Percentiles rank a stretch among this genome's conserved stretches.
These are phyloP conservation scores for Volucella inflata DNA, from an alignment of 2,888 invertebrate genomes.

Conservation along the genomic window DNA sequence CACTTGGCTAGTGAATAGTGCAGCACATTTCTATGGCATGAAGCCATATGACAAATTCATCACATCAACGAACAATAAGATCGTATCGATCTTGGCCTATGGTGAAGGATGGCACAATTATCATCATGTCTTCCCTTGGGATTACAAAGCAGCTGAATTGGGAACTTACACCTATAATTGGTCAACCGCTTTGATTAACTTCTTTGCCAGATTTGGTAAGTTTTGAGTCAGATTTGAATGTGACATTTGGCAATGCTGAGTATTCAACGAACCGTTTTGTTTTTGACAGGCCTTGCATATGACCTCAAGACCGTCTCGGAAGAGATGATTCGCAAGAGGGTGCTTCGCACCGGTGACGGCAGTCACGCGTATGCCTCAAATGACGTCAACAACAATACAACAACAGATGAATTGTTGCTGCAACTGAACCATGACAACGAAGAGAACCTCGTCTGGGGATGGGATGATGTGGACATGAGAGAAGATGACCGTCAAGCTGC, in stretches of 20 bases:
- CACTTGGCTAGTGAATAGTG: constrained; percentile 97
- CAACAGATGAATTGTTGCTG: constrained; percentile 79
- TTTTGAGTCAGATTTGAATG: constrained; percentile 2
- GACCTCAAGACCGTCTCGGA: constrained; percentile 91
- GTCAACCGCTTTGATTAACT: constrained; percentile 87
- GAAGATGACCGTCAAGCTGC: constrained; percentile 87
- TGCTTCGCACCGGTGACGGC: constrained; percentile 90
- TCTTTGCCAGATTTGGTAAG: constrained; percentile 89
- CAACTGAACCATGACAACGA: constrained; percentile 82
- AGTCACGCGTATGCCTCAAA: constrained; percentile 82
- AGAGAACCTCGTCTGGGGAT: constrained; percentile 89
- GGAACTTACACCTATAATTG: constrained; percentile 87
- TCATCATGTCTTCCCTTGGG: constrained; percentile 94
- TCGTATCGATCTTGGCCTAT: constrained; percentile 88
- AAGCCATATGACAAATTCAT: constrained; percentile 93
- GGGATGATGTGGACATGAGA: constrained; percentile 91
- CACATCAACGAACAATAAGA: constrained; percentile 88
- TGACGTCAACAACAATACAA: constrained; percentile 80
- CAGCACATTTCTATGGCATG: constrained; percentile 96
- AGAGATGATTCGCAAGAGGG: constrained; percentile 89
- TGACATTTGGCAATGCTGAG: background rate
- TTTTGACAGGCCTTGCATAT: constrained; percentile 90
- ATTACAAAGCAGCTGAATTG: constrained; percentile 90
- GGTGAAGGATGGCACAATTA: constrained; percentile 96
- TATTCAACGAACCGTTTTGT: background rate